Evolutionary conservation across 2,797 vertebrate genomes (phyloP), one percentile per base, ranked within the genome.

Genomic region (Pseudomugil tenellus): DNA sequence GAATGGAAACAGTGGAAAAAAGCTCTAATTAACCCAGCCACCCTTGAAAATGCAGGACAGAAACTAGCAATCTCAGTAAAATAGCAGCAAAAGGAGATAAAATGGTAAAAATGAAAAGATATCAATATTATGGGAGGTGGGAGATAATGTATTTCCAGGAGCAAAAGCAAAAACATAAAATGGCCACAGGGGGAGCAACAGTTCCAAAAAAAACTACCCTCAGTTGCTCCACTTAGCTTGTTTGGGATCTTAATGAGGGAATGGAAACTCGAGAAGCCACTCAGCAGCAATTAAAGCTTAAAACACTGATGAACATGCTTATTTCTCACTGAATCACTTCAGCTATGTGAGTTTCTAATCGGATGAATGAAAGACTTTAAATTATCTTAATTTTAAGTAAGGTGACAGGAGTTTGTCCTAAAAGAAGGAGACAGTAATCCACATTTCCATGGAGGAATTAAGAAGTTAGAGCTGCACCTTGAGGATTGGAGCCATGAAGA

Each of bases 401-500:
- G 55, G 19, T n/a, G 77, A 85, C 63, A 58, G 64, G 72, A 76
- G 74, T 75, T 83, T 67, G 77, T 83, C 80, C 68, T 83, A 68
- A 92, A 82, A 86, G 64, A 58, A 57, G 51, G 3, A 0, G 90
- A 91, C 87, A 82, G 72, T 89, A 88, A 91, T 90, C 86, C 84
- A 63, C 23, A n/a, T 77, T 84, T 82, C 52, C 52, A 14, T 0
- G 49, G 74, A 75, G 41, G 63, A 79, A 70, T 83, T 74, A 69
- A 49, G 31, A 68, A 46, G 48, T 17, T 56, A 37, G 59, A 61
- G 55, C 32, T 0, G 1, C 95, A 99, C 98, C 97, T 99, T 98
- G 55, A 99, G 92, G 90, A 99, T 96, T 12, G 98, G 98, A 65
- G 98, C 97, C 97, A 99, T 99, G 76, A 99, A 97, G 85, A 99